Percentiles rank a stretch among this genome's conserved stretches.
Evolutionary conservation across 2,888 invertebrate genomes (phyloP).

Genomic region (Polyommatus iphigenia): DNA sequence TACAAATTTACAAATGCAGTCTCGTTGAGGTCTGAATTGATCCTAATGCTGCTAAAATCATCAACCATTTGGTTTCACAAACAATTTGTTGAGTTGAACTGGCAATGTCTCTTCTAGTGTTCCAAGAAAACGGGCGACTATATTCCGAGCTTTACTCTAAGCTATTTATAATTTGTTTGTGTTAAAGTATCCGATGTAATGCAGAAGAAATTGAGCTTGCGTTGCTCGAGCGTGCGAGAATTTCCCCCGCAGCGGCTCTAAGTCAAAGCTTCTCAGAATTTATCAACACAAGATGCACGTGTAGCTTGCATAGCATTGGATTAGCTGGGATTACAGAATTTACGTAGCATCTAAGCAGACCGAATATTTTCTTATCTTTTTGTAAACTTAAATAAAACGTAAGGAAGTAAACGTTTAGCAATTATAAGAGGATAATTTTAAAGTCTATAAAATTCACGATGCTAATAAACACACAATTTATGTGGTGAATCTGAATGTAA

Average conservation of each 20-base stretch:
- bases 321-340: constrained; percentile 21
- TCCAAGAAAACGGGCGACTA: not conserved
- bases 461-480: not conserved
- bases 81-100: not conserved
- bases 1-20: too few species aligned
- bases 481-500: not conserved
- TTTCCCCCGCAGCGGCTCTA: constrained; percentile 9
- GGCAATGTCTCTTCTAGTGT: not conserved
- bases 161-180: constrained; percentile 22
- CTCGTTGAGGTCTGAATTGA: too few species aligned
- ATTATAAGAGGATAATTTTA: not conserved
- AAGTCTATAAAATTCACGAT: not conserved
- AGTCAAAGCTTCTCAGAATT: constrained; percentile 26
- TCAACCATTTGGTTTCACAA: not conserved
- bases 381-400: not conserved
- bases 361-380: not conserved
- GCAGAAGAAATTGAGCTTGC: constrained; percentile 9
- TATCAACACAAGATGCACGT: constrained; percentile 22
- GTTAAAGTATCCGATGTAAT: constrained; percentile 11
- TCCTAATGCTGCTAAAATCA: too few species aligned
- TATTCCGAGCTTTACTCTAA: not conserved
- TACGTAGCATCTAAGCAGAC: not conserved
- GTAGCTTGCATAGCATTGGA: not conserved
- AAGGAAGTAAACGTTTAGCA: not conserved
- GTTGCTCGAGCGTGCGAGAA: not conserved